A percentile compares a stretch with the other conserved stretches of the same genome.
These are phyloP conservation scores for Mamestra brassicae DNA, from an alignment of 2,888 invertebrate genomes.

Conservation along the genomic window DNA sequence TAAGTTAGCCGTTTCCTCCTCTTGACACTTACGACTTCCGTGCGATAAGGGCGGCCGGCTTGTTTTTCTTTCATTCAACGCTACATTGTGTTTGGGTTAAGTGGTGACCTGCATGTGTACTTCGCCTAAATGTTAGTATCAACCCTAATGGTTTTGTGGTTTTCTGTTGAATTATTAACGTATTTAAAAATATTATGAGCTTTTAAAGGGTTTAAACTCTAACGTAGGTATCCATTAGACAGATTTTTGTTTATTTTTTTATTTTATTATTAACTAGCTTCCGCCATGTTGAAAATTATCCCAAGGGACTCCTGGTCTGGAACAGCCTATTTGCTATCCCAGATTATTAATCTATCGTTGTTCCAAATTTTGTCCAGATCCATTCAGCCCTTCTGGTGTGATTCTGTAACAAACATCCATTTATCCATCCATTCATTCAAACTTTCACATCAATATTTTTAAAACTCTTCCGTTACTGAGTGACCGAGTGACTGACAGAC, in stretches of 20 bases:
- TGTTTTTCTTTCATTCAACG: slow-evolving; percentile 64
- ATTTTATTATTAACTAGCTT: background rate
- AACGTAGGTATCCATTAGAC: no score
- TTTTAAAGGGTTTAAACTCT: background rate
- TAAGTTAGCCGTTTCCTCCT: slow-evolving; percentile 64
- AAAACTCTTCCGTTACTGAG: no score
- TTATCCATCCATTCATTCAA: no score
- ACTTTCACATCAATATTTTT: no score
- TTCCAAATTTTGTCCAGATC: no score
- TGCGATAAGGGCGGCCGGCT: slow-evolving; percentile 53
- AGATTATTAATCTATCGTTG: no score
- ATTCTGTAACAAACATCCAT: no score
- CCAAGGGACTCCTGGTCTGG: no score
- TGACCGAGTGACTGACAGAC: no score
- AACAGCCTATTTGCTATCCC: no score
- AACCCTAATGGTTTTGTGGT: slow-evolving; percentile 35
- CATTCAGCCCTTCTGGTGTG: no score
- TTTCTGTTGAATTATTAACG: slow-evolving; percentile 25
- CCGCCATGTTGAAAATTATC: no score
- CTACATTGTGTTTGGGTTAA: slow-evolving; percentile 59
- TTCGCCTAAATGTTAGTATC: slow-evolving; percentile 53
- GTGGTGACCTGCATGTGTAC: slow-evolving; percentile 61
- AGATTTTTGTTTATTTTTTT: background rate
- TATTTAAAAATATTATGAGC: slow-evolving; percentile 8
- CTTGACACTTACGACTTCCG: slow-evolving; percentile 65